phyloP scores from a whole-genome alignment of 2,797 vertebrate genomes.

The Smutsia gigantea region DNA sequence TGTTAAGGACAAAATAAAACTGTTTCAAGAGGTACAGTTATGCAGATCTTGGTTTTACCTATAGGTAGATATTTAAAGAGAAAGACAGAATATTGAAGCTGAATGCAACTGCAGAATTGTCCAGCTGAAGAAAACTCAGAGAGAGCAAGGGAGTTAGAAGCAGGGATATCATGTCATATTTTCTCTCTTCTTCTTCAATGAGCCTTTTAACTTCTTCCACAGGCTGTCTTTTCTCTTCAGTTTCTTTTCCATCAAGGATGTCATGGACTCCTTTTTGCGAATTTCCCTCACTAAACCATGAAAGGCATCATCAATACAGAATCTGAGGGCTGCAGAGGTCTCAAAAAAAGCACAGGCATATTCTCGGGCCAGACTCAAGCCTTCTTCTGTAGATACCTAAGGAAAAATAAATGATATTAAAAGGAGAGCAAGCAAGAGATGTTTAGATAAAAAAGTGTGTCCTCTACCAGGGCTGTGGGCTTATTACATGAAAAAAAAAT shows the following conservation, averaged over 20 bases:
- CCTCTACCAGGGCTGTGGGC: not conserved
- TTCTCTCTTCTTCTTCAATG: conserved; percentile 85
- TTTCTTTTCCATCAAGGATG: conserved; percentile 81
- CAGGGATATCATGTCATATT: conserved; percentile 79
- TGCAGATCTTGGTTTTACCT: conserved; percentile 58
- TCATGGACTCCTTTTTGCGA: conserved; percentile 81
- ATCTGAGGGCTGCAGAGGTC: conserved; percentile 86
- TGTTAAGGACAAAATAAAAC: conserved; percentile 72
- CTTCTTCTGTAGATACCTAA: conserved; percentile 87
- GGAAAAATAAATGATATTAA: conserved; percentile 19
- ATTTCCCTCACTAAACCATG: conserved; percentile 87
- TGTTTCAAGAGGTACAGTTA: conserved; percentile 64
- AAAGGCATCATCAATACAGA: conserved; percentile 87
- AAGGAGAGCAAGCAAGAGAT: not conserved
- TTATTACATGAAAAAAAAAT: not conserved
- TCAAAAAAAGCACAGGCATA: conserved; percentile 87
- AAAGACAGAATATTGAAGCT: not conserved
- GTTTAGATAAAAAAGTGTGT: not conserved
- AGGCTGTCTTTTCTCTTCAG: conserved; percentile 85
- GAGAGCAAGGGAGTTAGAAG: not conserved
- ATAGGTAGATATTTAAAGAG: not conserved
- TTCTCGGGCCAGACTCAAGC: conserved; percentile 84
- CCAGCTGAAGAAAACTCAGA: conserved; percentile 59
- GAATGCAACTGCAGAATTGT: conserved; percentile 57
- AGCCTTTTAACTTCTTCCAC: conserved; percentile 86